Conservation (phyloP, 2,113 vertebrate species). For the Spheniscus mendiculus region DNA sequence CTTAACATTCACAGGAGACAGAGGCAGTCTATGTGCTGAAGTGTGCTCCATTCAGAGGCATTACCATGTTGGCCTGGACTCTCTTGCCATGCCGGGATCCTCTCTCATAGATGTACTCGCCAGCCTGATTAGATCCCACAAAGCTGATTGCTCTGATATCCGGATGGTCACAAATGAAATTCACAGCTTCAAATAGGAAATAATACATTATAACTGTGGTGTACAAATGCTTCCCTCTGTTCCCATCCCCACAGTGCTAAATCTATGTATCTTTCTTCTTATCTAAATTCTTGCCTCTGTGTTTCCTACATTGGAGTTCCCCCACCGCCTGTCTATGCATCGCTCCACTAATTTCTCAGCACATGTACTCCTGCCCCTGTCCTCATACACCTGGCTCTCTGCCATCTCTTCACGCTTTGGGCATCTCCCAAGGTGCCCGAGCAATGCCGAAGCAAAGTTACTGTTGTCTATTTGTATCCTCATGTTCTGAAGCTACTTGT, state of each 20-base stretch:
- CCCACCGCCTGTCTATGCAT: background rate
- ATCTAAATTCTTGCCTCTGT: rapidly evolving
- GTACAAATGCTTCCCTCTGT: background rate
- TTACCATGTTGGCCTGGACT: slow-evolving; percentile 98
- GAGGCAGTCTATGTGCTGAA: background rate
- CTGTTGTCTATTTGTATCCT: background rate
- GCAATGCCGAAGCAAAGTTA: background rate
- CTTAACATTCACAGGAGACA: background rate
- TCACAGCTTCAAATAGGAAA: slow-evolving; percentile 85
- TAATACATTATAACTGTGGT: background rate
- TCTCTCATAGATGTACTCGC: slow-evolving; percentile 96
- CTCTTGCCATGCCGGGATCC: slow-evolving; percentile 94
- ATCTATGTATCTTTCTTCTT: background rate
- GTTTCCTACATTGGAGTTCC: background rate
- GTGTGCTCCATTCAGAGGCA: background rate
- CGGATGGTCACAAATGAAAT: slow-evolving; percentile 95
- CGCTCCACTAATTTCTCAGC: background rate
- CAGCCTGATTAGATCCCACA: slow-evolving; percentile 96
- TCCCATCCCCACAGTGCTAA: background rate
- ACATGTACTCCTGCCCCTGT: background rate
- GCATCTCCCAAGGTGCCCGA: background rate
- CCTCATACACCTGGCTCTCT: background rate
- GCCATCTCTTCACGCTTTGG: background rate
- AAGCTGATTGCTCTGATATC: slow-evolving; percentile 97
- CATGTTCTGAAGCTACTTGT: background rate